Base-by-base conservation (phyloP, 1,140 invertebrate genomes). In the Eciton burchellii region DNA sequence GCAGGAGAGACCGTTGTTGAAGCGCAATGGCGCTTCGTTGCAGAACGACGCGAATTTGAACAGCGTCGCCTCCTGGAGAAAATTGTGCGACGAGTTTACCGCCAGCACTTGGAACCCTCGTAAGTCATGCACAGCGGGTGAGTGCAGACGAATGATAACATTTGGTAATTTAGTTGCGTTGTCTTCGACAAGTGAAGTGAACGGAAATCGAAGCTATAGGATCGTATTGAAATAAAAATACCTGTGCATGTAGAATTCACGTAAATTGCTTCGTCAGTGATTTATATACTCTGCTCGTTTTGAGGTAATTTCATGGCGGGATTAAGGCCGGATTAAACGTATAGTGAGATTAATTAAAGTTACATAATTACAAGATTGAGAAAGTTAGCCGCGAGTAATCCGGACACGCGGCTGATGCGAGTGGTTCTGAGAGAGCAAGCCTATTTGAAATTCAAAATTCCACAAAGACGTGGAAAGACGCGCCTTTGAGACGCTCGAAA, bases 1-100 rank as follows among this genome's bases (percentile, higher is more conserved):
- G 45, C 84, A 70, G n/a, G 65, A 47, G 24, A 83, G 26, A 19
- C 84, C 84, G 24, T 52, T 87, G 35, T 11, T 87, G 11, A 52
- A 52, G 16, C 81, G 56, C 49, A 11, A 9, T 16, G 29, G 3
- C 14, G 24, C n/a, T 29, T 14, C 47, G 29, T 43, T 47, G 62
- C 45, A 6, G 52, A 54, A 77, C 2, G 60, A 19, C 66, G n/a
- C 47, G 5, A 76, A 66, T 19, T 74, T 35, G 8, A 35, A 49
- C 8, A 11, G 63, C 11, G 29, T 16, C 5, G 11, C 2, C 6
- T 35, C 73, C 1, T 52, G 41, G 52, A 11, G 26, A 12, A 70
- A 12, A 52, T 66, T 49, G 16, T 68, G 41, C 11, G 47, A 59
- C n/a, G 21, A 52, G 4, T 68, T 85, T 43, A 54, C 84, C 0